Conservation (phyloP, 2,888 invertebrate species). For the Ligdia adustata region DNA sequence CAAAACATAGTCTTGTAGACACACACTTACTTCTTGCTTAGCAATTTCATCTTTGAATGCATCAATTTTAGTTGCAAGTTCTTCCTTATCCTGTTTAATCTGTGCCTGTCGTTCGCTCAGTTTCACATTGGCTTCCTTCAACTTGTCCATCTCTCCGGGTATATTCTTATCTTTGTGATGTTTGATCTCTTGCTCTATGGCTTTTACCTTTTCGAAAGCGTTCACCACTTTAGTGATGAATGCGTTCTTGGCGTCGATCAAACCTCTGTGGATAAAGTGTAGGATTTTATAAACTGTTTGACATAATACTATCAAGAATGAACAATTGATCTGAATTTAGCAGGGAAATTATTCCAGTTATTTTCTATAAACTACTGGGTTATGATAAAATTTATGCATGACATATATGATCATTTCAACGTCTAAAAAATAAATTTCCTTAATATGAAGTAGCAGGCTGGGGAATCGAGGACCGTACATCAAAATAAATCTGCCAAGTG, state of each 20-base stretch:
- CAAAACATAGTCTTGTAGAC: no score
- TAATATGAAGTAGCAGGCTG: no score
- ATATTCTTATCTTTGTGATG: slow-evolving; percentile 83
- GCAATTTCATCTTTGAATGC: slow-evolving; percentile 83
- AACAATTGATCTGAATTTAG: no score
- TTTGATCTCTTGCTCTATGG: slow-evolving; percentile 82
- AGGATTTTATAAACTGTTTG: no score
- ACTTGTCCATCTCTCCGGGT: slow-evolving; percentile 76
- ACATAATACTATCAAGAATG: no score
- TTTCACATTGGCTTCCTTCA: slow-evolving; percentile 75
- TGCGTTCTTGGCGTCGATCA: slow-evolving; percentile 71
- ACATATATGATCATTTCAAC: no score
- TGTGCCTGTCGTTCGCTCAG: slow-evolving; percentile 76
- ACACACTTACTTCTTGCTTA: slow-evolving; percentile 80
- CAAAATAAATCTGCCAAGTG: no score
- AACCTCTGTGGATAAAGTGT: slow-evolving; percentile 51
- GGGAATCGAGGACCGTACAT: no score
- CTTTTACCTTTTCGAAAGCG: slow-evolving; percentile 78
- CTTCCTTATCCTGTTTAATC: slow-evolving; percentile 70
- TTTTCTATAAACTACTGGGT: no score
- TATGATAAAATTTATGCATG: no score
- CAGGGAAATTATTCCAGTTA: no score
- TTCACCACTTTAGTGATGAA: slow-evolving; percentile 67
- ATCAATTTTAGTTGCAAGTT: slow-evolving; percentile 78
- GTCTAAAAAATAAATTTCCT: no score